phyloP scores from a whole-genome alignment of 2,888 invertebrate genomes.

The Auanema sp. region DNA sequence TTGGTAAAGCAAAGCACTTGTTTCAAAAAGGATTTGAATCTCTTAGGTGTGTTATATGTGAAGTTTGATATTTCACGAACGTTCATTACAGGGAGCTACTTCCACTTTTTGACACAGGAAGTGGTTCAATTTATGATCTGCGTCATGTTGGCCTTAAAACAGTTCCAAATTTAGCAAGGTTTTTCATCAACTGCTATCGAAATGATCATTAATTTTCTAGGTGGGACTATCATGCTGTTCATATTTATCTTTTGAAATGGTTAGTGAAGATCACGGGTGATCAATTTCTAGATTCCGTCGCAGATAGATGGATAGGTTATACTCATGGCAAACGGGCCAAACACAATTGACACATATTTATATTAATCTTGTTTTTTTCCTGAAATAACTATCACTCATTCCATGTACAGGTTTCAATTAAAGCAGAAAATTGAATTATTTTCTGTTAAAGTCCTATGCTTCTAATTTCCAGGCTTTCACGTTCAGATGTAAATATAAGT shows the following conservation, averaged over 20 bases:
- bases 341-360: slow-evolving; percentile 29
- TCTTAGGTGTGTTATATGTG: slow-evolving; percentile 13
- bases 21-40: slow-evolving; percentile 42
- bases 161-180: slow-evolving; percentile 82
- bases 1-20: slow-evolving; percentile 18
- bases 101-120: slow-evolving; percentile 89
- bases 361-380: not conserved
- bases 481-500: no score
- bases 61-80: slow-evolving; percentile 82
- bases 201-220: slow-evolving; percentile 17
- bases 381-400: not conserved
- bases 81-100: slow-evolving; percentile 83
- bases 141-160: slow-evolving; percentile 83
- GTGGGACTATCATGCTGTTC: slow-evolving; percentile 98
- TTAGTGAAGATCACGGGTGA: slow-evolving; percentile 79
- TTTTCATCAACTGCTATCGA: not conserved
- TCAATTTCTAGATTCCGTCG: slow-evolving; percentile 56
- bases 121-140: slow-evolving; percentile 92
- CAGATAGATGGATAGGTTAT: slow-evolving; percentile 60
- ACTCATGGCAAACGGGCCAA: slow-evolving; percentile 58
- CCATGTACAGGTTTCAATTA: no score
- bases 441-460: no score
- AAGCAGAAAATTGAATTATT: no score
- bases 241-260: slow-evolving; percentile 84
- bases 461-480: no score